Evolutionary conservation across 2,113 vertebrate genomes (phyloP).

Genomic region (Bombycilla garrulus): DNA sequence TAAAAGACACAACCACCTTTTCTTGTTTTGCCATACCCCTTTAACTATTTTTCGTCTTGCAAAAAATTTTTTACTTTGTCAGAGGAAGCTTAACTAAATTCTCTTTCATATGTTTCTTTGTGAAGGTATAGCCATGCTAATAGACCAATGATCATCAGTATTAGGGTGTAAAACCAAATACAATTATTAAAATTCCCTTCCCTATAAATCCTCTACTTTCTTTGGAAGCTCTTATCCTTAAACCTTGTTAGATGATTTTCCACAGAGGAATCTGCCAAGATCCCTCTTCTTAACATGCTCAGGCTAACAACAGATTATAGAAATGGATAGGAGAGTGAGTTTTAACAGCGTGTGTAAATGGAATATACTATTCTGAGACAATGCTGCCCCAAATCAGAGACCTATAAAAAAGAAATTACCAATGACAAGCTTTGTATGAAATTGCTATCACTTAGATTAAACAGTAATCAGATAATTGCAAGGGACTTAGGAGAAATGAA

Average conservation of each 20-base stretch:
- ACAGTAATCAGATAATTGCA: not conserved
- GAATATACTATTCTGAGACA: not conserved
- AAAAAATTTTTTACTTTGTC: slow-evolving; percentile 15
- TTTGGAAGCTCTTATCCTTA: not conserved
- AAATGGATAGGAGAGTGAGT: not conserved
- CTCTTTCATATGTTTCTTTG: not conserved
- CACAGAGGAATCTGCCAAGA: not conserved
- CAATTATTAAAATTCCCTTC: not conserved
- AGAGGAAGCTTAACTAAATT: slow-evolving; percentile 23
- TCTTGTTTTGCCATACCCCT: not conserved
- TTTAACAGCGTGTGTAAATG: not conserved
- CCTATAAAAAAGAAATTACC: not conserved
- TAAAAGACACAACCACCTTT: not conserved
- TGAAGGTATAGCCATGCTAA: not conserved
- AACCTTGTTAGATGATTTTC: not conserved
- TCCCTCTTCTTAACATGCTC: not conserved
- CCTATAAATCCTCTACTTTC: not conserved
- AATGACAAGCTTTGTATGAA: not conserved
- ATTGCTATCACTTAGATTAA: not conserved
- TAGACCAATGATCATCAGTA: not conserved
- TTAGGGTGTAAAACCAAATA: not conserved
- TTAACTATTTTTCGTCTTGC: not conserved
- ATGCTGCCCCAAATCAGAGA: not conserved
- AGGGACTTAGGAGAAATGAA: not conserved
- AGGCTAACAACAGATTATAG: not conserved